Conservation (phyloP, 2,797 vertebrate species). For the Thunnus albacares region DNA sequence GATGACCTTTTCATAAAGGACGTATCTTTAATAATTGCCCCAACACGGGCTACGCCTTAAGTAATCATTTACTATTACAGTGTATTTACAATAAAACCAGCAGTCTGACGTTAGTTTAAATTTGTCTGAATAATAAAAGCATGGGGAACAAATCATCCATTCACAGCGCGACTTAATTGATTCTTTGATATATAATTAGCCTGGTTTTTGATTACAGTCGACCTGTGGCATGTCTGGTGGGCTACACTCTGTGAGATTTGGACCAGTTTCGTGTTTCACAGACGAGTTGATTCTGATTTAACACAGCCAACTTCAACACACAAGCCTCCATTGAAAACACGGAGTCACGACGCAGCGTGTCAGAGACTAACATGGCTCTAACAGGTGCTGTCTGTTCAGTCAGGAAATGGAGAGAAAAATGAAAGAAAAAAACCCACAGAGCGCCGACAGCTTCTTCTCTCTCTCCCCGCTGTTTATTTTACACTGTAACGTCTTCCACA, state of each 20-base stretch:
- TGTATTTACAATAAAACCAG: neutral
- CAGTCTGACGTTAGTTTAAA: neutral
- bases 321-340: constrained; percentile 61
- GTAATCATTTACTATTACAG: neutral
- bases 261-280: neutral
- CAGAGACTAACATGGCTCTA: constrained; percentile 63
- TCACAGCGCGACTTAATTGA: neutral
- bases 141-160: neutral
- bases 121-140: neutral
- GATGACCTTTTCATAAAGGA: constrained; percentile 86
- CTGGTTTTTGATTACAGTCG: neutral
- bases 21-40: constrained; percentile 53
- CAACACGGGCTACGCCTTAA: constrained; percentile 26
- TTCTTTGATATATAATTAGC: neutral
- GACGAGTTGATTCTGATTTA: constrained; percentile 22
- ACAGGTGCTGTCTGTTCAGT: constrained; percentile 83
- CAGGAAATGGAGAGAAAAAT: constrained; percentile 46
- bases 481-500: neutral
- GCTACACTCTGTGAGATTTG: neutral
- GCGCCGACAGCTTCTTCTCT: neutral
- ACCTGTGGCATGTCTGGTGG: constrained; percentile 17
- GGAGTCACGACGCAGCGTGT: constrained; percentile 80
- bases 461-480: neutral
- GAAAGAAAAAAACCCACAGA: neutral
- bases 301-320: constrained; percentile 42